Conservation (phyloP, 2,113 vertebrate species). For the Patagioenas fasciata region DNA sequence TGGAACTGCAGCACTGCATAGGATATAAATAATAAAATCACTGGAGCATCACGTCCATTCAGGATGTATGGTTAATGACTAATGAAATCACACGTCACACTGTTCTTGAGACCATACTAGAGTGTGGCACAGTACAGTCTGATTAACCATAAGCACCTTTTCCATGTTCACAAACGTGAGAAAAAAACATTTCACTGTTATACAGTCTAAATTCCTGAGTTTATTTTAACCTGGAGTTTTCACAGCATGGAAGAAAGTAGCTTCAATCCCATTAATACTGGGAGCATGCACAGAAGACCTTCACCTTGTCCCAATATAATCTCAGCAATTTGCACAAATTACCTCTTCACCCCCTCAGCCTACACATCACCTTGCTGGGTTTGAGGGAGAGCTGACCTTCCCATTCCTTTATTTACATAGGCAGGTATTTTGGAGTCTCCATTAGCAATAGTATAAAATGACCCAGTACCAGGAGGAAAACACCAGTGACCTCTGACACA, state of each 20-base stretch:
- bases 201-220: background rate
- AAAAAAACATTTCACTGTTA: background rate
- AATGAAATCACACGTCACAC: background rate
- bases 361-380: background rate
- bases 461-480: background rate
- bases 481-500: fast-evolving
- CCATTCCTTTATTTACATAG: background rate
- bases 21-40: slow-evolving; percentile 14
- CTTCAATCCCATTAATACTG: background rate
- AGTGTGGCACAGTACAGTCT: background rate
- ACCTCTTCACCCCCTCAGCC: background rate
- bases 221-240: background rate
- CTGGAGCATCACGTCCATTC: background rate
- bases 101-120: background rate
- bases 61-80: slow-evolving; percentile 5
- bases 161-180: fast-evolving
- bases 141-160: background rate
- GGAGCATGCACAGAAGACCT: background rate
- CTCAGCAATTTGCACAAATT: background rate
- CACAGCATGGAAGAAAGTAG: background rate
- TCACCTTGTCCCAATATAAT: background rate
- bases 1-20: background rate
- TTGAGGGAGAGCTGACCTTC: background rate
- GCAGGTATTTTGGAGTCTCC: background rate
- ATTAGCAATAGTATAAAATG: background rate